Evolutionary conservation across 2,888 invertebrate genomes (phyloP), one percentile per base, ranked within the genome.

Genomic region (Pherbina coryleti): DNA sequence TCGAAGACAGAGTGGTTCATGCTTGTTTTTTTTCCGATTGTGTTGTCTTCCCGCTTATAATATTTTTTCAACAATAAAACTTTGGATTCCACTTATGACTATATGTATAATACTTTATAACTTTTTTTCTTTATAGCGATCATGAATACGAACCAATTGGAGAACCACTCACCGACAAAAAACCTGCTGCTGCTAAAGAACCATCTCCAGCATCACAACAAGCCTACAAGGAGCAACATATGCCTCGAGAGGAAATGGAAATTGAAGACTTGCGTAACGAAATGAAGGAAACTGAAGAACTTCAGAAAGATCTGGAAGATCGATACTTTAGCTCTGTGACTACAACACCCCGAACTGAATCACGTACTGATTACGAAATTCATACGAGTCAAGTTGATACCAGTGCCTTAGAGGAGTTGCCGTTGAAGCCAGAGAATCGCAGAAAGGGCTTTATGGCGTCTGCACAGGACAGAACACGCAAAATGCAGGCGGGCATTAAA

Each of bases 141-240:
- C 96, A 97, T 93, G 96, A 96, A 91, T 97, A 97, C 91, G 97
- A 97, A 92, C 95, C 96, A 84, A 94, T 97, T 89, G 95, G 94
- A 88, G 93, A 94, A 85, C 94, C 94, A 81, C 91, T 83, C 71
- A 80, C 82, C 79, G 83, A 79, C 77, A 82, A 80, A 31, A 66
- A 73, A 51, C 74, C 79, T 51, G 74, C 80, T 78, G 76, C 81
- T 44, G 81, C 78, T 31, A 84, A 85, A 80, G 86, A 87, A 82
- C 57, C 83, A 57, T 81, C 83, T 76, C 81, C 83, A 78, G 77
- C 78, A 55, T 79, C 83, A 49, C 78, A 81, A 79, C 25, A 44
- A 73, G 60, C 19, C 4, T 55, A 60, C 11, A 69, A 14, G 51
- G 62, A 8, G 73, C 53, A 22, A 22, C 76, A 28, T 22, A 8